phyloP scores from a whole-genome alignment of 2,888 invertebrate species.

The Labia minor region DNA sequence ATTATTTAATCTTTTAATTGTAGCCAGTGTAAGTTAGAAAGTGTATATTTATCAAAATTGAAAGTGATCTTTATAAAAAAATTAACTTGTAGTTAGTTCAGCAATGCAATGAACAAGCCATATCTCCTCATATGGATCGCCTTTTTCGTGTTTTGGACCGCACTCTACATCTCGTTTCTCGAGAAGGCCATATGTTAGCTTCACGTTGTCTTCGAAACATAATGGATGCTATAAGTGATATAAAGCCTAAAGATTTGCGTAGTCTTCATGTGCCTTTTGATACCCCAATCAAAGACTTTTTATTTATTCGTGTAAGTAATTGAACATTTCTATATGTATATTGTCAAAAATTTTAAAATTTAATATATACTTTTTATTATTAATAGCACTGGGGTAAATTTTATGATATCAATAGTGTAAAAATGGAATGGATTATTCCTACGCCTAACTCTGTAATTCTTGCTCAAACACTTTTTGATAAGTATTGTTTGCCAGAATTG shows the following conservation, averaged over 20 bases:
- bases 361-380: constrained; percentile 8
- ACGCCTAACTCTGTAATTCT: constrained; percentile 53
- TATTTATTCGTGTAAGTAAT: constrained; percentile 49
- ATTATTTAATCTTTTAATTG: constrained; percentile 47
- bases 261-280: constrained; percentile 51
- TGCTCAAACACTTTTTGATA: constrained; percentile 51
- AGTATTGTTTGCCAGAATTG: constrained; percentile 56
- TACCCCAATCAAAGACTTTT: constrained; percentile 52
- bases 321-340: too few species aligned
- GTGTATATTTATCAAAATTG: constrained; percentile 16
- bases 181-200: constrained; percentile 52
- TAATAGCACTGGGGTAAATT: constrained; percentile 61
- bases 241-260: constrained; percentile 51
- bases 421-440: constrained; percentile 70
- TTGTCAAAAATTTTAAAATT: constrained; percentile 14
- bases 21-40: constrained; percentile 1
- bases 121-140: constrained; percentile 54
- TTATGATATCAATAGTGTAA: constrained; percentile 50
- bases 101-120: constrained; percentile 50
- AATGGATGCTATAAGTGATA: constrained; percentile 44
- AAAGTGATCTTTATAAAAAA: too few species aligned
- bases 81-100: constrained; percentile 41
- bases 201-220: constrained; percentile 50
- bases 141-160: constrained; percentile 57
- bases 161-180: constrained; percentile 55